Evolutionary conservation across 2,797 vertebrate species (phyloP).

Genomic region (Bradypodion ventrale): DNA sequence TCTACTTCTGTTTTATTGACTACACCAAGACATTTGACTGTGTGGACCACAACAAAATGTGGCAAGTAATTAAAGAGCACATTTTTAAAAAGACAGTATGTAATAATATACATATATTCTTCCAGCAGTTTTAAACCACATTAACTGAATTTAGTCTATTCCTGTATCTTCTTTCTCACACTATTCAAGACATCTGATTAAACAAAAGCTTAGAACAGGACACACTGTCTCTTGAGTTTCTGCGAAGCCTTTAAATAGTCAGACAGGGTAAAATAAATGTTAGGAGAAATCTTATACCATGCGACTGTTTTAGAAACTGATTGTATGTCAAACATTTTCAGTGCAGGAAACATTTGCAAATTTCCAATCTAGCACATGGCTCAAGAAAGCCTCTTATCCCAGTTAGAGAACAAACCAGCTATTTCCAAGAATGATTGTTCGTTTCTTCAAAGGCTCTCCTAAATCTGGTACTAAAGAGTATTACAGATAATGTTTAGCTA

Average conservation of each 20-base stretch:
- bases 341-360: too few species aligned
- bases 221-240: not conserved
- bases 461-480: not conserved
- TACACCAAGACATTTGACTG: too few species aligned
- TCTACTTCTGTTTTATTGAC: too few species aligned
- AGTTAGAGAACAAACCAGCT: not conserved
- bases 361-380: not conserved
- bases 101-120: not conserved
- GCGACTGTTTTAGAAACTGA: not conserved
- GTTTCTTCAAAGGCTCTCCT: not conserved
- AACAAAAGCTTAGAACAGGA: not conserved
- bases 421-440: not conserved
- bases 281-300: not conserved
- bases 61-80: too few species aligned
- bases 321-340: not conserved
- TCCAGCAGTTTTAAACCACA: not conserved
- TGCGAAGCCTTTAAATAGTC: not conserved
- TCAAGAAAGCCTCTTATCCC: not conserved
- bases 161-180: not conserved
- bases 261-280: not conserved
- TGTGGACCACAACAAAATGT: too few species aligned
- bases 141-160: not conserved
- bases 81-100: not conserved
- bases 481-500: not conserved
- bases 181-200: not conserved